Evolutionary conservation across 2,113 vertebrate species (phyloP).

Genomic region (Acrocephalus arundinaceus): DNA sequence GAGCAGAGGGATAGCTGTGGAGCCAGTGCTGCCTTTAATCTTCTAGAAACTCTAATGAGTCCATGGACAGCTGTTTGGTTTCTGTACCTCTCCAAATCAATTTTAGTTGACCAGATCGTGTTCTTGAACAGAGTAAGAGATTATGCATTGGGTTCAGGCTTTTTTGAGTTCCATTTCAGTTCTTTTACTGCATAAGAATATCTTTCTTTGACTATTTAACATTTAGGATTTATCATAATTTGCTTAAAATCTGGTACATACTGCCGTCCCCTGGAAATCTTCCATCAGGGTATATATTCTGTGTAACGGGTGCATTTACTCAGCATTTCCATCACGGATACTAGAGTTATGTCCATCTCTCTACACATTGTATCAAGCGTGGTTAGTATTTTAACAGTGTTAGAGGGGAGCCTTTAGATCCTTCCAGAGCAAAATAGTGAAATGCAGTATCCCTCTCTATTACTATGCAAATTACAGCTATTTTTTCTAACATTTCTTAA

Average conservation of each 20-base stretch:
- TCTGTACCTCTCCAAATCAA: not conserved
- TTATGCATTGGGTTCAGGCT: not conserved
- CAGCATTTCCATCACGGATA: not conserved
- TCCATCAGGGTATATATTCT: not conserved
- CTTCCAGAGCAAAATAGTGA: not conserved
- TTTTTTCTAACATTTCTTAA: not conserved
- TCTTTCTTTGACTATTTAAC: not conserved
- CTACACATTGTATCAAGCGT: not conserved
- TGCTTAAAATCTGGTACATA: not conserved
- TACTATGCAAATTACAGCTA: not conserved
- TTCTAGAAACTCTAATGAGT: not conserved
- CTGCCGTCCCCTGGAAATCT: not conserved
- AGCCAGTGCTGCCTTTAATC: not conserved
- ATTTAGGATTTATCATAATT: not conserved
- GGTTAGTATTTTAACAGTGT: not conserved
- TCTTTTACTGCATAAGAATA: not conserved
- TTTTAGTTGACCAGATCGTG: not conserved
- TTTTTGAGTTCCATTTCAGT: not conserved
- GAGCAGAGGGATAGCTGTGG: not conserved
- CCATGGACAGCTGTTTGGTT: not conserved
- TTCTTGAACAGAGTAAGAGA: not conserved
- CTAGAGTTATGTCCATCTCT: not conserved
- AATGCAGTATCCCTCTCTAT: not conserved
- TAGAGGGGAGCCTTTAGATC: not conserved
- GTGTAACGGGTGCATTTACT: not conserved